Evolutionary conservation across 2,888 invertebrate species (phyloP).

Genomic region (Nomada ruficornis): DNA sequence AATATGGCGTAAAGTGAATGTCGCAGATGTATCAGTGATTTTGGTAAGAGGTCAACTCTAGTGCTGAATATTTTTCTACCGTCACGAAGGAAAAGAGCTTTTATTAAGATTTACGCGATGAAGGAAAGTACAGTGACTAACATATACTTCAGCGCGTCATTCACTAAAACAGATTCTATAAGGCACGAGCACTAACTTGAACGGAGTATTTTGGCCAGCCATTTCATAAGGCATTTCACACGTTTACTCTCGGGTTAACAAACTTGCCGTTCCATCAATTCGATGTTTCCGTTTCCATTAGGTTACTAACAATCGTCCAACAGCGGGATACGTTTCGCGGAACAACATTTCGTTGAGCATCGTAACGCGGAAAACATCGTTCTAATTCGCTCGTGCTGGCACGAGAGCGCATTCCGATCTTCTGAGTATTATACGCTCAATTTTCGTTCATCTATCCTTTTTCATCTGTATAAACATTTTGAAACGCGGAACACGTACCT

Average conservation of each 20-base stretch:
- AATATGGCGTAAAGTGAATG: slow-evolving; percentile 81
- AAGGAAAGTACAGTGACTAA: slow-evolving; percentile 24
- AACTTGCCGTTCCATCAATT: slow-evolving; percentile 29
- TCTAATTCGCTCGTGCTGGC: slow-evolving; percentile 60
- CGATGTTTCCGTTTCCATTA: slow-evolving; percentile 38
- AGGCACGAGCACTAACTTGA: slow-evolving; percentile 63
- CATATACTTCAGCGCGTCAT: slow-evolving; percentile 24
- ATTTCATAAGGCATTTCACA: slow-evolving; percentile 62
- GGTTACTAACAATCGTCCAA: background rate
- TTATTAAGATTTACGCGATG: slow-evolving; percentile 19
- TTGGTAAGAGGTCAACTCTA: slow-evolving; percentile 72
- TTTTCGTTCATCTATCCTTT: slow-evolving; percentile 52
- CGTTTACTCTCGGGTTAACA: slow-evolving; percentile 42
- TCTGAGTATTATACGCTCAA: slow-evolving; percentile 60
- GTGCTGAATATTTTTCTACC: slow-evolving; percentile 30
- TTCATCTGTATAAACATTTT: slow-evolving; percentile 45
- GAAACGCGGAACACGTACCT: slow-evolving; percentile 18
- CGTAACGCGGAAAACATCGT: slow-evolving; percentile 32
- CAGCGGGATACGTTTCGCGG: background rate
- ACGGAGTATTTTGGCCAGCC: slow-evolving; percentile 63
- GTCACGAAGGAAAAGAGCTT: slow-evolving; percentile 10
- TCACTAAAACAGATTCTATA: slow-evolving; percentile 17
- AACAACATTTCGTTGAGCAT: slow-evolving; percentile 6
- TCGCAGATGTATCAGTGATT: slow-evolving; percentile 81
- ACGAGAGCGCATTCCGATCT: slow-evolving; percentile 72